These are phyloP conservation scores for Pongo pygmaeus DNA, from an alignment of 2,113 vertebrate species.

Conservation along the genomic window DNA sequence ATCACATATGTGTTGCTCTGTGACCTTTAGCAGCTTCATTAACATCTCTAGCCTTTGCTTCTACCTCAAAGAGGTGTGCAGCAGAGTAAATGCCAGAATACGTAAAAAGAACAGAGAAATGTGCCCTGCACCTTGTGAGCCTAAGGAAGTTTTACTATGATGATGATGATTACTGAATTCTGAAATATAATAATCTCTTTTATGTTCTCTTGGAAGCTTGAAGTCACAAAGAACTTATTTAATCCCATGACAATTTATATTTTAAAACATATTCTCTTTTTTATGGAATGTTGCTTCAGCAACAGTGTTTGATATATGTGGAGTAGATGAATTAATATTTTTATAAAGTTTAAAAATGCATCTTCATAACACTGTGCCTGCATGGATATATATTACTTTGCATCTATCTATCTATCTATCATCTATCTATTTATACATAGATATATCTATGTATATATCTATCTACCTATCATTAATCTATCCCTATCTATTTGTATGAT, in stretches of 20 bases:
- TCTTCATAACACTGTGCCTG: background rate
- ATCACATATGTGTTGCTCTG: background rate
- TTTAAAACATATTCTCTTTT: background rate
- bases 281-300: background rate
- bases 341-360: background rate
- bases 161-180: background rate
- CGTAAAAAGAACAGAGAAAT: background rate
- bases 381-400: background rate
- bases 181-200: background rate
- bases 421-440: background rate
- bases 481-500: background rate
- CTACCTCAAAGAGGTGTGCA: background rate
- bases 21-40: background rate
- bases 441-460: background rate
- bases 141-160: background rate
- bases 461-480: background rate
- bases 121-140: accelerated
- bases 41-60: background rate
- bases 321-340: background rate
- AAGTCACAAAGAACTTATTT: background rate
- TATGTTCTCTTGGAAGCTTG: background rate
- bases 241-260: background rate
- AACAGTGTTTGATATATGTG: background rate
- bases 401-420: background rate
- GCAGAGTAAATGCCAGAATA: background rate